A percentile compares a stretch with the other conserved stretches of the same genome.
Evolutionary conservation across 2,797 vertebrate species (phyloP).

Genomic region (Eospalax fontanierii): DNA sequence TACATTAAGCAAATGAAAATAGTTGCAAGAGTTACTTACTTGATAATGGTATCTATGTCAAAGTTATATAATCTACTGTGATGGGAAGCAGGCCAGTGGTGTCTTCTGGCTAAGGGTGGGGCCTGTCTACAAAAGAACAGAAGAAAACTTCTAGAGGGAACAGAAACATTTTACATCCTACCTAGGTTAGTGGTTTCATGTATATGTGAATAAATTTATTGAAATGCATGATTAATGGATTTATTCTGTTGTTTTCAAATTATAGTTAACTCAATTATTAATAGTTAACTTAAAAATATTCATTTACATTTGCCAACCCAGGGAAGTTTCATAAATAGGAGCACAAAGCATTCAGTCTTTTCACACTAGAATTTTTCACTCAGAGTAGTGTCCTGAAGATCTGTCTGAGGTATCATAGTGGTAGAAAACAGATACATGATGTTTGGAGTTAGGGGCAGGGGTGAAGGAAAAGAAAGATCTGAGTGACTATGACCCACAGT

Average conservation of each 20-base stretch:
- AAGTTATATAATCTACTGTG: background rate
- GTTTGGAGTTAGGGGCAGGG: no score
- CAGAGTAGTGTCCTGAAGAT: background rate
- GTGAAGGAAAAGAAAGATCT: no score
- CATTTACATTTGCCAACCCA: background rate
- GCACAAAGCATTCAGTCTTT: background rate
- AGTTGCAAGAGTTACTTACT: background rate
- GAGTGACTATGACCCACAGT: fast-evolving
- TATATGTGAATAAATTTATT: background rate
- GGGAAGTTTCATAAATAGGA: background rate
- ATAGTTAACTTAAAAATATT: background rate
- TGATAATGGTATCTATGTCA: no score
- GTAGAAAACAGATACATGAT: background rate
- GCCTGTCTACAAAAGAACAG: no score
- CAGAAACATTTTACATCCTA: background rate
- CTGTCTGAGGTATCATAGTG: background rate
- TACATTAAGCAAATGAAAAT: background rate
- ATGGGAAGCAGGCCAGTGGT: background rate
- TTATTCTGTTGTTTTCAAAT: background rate
- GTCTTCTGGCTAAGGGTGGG: background rate
- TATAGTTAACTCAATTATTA: no score
- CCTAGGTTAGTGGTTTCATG: background rate
- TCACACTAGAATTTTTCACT: background rate
- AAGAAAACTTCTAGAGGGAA: background rate
- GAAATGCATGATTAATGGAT: background rate